phyloP scores from a whole-genome alignment of 64 coral and sea anemone species.

The Montipora sp. region DNA sequence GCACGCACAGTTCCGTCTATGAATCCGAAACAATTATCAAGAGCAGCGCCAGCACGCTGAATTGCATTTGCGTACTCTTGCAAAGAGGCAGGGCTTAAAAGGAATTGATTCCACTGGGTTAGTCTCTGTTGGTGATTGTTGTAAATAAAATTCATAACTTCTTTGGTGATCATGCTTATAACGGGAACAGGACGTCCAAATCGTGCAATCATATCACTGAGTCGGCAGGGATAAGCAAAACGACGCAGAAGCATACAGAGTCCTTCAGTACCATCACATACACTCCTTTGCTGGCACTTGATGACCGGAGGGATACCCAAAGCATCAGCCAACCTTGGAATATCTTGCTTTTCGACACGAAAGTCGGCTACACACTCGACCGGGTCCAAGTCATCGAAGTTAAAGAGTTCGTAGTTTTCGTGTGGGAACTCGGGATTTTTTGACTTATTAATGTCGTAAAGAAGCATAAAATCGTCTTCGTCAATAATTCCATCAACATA shows the following conservation, averaged over 20 bases:
- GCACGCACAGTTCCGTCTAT: slow-evolving; percentile 45
- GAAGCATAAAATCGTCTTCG: slow-evolving; percentile 16
- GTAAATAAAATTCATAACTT: slow-evolving; percentile 11
- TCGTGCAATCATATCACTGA: slow-evolving; percentile 20
- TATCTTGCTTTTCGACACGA: slow-evolving; percentile 64
- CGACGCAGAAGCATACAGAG: slow-evolving; percentile 29
- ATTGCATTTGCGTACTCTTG: slow-evolving; percentile 48
- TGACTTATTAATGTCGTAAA: slow-evolving; percentile 39
- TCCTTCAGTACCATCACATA: slow-evolving; percentile 6
- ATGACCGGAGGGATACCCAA: slow-evolving; percentile 43
- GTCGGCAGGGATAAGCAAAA: slow-evolving; percentile 48
- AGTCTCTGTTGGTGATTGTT: slow-evolving; percentile 30
- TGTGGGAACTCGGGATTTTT: slow-evolving; percentile 52
- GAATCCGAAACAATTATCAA: slow-evolving; percentile 45
- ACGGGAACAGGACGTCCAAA: slow-evolving; percentile 48
- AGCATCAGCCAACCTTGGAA: slow-evolving; percentile 49
- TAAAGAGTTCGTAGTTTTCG: slow-evolving; percentile 59
- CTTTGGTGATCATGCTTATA: slow-evolving; percentile 16
- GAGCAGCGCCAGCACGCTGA: slow-evolving; percentile 34
- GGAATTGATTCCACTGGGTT: slow-evolving; percentile 44
- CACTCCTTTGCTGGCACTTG: slow-evolving; percentile 55
- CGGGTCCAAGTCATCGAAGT: slow-evolving; percentile 47
- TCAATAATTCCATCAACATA: slow-evolving; percentile 4
- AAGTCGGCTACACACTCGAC: slow-evolving; percentile 52
- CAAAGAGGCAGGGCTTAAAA: slow-evolving; percentile 44